phyloP scores from a whole-genome alignment of 2,797 vertebrate species.

The Etheostoma perlongum region DNA sequence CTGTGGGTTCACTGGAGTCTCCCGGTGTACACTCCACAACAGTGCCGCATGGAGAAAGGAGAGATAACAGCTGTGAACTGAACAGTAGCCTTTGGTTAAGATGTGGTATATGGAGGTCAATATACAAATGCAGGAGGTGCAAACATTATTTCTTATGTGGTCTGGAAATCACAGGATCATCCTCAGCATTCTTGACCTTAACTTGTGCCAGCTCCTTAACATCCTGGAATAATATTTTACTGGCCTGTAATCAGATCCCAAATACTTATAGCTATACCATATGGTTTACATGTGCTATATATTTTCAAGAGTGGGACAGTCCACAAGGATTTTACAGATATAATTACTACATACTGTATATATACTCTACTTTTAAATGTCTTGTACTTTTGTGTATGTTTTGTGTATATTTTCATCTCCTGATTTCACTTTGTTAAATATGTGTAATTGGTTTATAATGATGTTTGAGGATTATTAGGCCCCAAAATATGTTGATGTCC shows the following conservation, averaged over 20 bases:
- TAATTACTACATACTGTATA: not conserved
- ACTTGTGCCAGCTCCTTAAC: not conserved
- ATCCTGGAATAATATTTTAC: not conserved
- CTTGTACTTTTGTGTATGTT: not conserved
- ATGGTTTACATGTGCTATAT: not conserved
- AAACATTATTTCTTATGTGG: constrained; percentile 5
- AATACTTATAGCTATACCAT: not conserved
- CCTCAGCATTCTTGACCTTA: not conserved
- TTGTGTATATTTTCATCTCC: not conserved
- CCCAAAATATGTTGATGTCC: not conserved
- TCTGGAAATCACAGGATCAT: not conserved
- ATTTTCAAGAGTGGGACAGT: not conserved
- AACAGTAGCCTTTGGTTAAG: constrained; percentile 22
- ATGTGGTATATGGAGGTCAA: constrained; percentile 30
- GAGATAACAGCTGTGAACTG: constrained; percentile 20
- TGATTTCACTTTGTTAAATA: constrained; percentile 17
- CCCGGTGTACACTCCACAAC: not conserved
- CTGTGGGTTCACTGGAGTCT: constrained; percentile 10
- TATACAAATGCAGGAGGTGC: constrained; percentile 12
- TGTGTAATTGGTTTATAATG: constrained; percentile 10
- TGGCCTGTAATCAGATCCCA: not conserved
- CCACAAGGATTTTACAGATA: not conserved
- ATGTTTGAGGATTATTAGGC: constrained; percentile 15
- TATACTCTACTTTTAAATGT: not conserved
- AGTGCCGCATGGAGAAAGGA: not conserved